Conservation (phyloP, 2,888 invertebrate species). For the Scelioninae gen. 2 region DNA sequence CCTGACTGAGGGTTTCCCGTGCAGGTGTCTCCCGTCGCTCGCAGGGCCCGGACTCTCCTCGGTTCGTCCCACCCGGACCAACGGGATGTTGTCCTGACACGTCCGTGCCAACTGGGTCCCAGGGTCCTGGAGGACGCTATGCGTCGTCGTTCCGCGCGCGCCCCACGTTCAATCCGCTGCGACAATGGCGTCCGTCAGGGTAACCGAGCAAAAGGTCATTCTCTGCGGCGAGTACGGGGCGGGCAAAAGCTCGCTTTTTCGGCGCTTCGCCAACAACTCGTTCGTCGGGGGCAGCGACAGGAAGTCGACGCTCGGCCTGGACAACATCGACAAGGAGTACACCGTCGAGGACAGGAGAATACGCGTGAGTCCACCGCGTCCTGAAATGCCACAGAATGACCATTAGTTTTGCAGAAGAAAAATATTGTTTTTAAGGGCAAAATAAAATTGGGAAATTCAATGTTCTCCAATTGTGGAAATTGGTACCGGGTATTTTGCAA, state of each 20-base stretch:
- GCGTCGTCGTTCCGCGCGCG: constrained; percentile 28
- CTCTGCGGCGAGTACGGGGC: constrained; percentile 97
- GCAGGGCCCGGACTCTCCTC: too few relatives aligned
- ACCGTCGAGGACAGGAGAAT: constrained; percentile 85
- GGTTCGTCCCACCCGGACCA: too few relatives aligned
- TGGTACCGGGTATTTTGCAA: too few relatives aligned
- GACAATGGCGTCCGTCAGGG: constrained; percentile 86
- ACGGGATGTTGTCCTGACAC: constrained; percentile 34
- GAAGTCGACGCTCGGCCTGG: constrained; percentile 92
- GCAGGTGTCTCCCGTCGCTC: too few relatives aligned
- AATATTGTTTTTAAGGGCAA: too few relatives aligned
- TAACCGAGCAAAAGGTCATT: constrained; percentile 93
- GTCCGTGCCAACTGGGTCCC: too few relatives aligned
- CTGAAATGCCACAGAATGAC: too few relatives aligned
- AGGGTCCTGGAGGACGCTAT: too few relatives aligned
- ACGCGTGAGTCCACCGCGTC: constrained; percentile 79
- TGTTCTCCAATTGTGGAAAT: too few relatives aligned
- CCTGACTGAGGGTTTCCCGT: too few relatives aligned
- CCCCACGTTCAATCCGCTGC: constrained; percentile 37
- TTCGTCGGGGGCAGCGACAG: constrained; percentile 89
- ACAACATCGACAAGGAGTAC: constrained; percentile 91
- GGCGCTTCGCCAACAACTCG: constrained; percentile 92
- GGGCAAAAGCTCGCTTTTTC: constrained; percentile 94
- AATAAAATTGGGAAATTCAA: too few relatives aligned
- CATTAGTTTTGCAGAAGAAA: too few relatives aligned